Evolutionary conservation across 2,797 vertebrate genomes (phyloP).

Genomic region (Pipistrellus pipistrellus): DNA sequence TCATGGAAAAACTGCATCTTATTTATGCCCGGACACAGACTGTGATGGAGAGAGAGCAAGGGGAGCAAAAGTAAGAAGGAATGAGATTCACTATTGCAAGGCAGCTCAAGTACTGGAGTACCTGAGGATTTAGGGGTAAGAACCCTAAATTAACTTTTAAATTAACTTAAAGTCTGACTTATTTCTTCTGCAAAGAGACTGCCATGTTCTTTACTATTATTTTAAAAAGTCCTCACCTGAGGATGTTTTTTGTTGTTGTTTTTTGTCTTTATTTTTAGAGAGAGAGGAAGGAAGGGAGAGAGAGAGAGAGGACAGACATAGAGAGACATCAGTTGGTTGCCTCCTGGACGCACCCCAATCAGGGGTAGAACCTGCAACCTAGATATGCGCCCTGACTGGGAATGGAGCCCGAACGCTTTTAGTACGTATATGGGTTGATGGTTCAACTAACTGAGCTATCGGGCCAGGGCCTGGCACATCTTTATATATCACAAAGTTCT

Average conservation of each 20-base stretch:
- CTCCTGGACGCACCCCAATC: background rate
- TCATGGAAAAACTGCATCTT: background rate
- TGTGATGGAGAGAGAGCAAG: background rate
- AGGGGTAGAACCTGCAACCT: background rate
- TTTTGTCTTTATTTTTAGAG: background rate
- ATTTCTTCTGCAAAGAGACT: background rate
- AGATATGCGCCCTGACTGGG: background rate
- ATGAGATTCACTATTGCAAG: background rate
- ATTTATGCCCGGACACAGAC: background rate
- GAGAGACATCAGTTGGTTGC: background rate
- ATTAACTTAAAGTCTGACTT: background rate
- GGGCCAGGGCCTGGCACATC: background rate
- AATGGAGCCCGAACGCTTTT: background rate
- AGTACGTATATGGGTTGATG: background rate
- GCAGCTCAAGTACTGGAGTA: background rate
- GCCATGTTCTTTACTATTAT: background rate
- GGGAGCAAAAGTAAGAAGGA: background rate
- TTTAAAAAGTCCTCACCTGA: background rate
- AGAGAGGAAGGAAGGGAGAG: background rate
- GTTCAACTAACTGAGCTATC: background rate
- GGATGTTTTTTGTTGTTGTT: background rate
- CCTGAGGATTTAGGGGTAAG: background rate
- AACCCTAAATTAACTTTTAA: background rate
- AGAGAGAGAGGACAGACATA: no score
- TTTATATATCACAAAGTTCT: background rate